These are phyloP conservation scores for Apeira syringaria DNA, from an alignment of 2,888 invertebrate species.

Conservation along the genomic window DNA sequence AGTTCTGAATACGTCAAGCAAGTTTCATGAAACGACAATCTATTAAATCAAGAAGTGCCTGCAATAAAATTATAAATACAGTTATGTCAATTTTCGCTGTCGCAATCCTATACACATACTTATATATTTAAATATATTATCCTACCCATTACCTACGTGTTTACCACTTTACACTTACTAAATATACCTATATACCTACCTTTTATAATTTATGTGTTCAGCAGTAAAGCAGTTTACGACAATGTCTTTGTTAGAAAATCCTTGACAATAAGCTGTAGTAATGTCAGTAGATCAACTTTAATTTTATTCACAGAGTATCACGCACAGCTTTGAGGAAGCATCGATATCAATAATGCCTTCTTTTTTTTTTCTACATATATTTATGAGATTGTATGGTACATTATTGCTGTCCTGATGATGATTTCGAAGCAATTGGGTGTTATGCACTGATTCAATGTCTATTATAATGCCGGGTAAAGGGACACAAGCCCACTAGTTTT, in stretches of 20 bases:
- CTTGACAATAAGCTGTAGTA: background rate
- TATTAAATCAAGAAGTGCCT: background rate
- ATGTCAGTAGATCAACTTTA: background rate
- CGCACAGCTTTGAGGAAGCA: too few species aligned
- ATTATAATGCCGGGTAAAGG: too few species aligned
- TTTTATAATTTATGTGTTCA: conserved; percentile 20
- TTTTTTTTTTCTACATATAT: too few species aligned
- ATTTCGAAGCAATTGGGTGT: too few species aligned
- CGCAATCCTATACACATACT: background rate
- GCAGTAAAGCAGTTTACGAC: conserved; percentile 17
- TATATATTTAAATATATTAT: too few species aligned
- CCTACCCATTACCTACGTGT: conserved; percentile 12
- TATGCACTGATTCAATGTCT: too few species aligned
- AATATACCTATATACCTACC: conserved; percentile 12
- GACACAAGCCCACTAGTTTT: too few species aligned
- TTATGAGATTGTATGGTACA: too few species aligned
- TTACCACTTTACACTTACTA: conserved; percentile 14
- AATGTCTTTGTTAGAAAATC: conserved; percentile 1
- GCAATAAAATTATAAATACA: background rate
- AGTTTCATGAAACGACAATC: background rate
- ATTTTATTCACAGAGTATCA: too few species aligned
- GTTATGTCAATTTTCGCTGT: conserved; percentile 1
- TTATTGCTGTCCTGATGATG: too few species aligned
- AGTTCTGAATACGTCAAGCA: too few species aligned
- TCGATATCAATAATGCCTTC: too few species aligned